Evolutionary conservation across 1,140 invertebrate species (phyloP).

Genomic region (Lethocerus indicus): DNA sequence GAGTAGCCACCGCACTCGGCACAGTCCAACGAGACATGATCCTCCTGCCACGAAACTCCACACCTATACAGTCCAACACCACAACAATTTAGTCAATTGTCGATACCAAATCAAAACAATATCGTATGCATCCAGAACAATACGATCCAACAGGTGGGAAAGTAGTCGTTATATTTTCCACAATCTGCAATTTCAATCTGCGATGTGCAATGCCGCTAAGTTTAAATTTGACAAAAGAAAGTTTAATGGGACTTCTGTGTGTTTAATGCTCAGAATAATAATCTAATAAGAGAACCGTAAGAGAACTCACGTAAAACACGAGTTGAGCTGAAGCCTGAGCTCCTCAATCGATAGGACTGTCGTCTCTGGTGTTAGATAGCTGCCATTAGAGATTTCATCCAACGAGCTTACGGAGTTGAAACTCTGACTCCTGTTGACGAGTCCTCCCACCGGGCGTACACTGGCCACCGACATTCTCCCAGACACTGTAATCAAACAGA

Average conservation of each 20-base stretch:
- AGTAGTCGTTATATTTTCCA: not conserved
- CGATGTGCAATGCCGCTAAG: not conserved
- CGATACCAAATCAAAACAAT: too few species aligned
- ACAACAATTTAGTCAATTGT: too few species aligned
- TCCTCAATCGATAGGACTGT: conserved; percentile 50
- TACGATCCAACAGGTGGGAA: not conserved
- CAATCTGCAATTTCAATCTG: not conserved
- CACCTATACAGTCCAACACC: too few species aligned
- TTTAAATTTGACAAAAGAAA: not conserved
- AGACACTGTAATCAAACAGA: conserved; percentile 14
- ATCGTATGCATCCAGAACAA: not conserved
- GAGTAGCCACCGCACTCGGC: conserved; percentile 69
- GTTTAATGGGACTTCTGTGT: not conserved
- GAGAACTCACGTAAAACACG: conserved; percentile 48
- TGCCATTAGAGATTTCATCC: conserved; percentile 13
- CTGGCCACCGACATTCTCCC: conserved; percentile 16
- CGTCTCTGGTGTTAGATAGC: conserved; percentile 21
- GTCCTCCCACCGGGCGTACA: conserved; percentile 12
- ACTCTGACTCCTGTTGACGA: conserved; percentile 13
- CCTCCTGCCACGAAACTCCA: conserved; percentile 64
- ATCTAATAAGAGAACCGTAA: not conserved
- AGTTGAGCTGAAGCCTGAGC: conserved; percentile 46
- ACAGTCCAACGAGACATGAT: conserved; percentile 63
- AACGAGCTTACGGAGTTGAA: conserved; percentile 12
- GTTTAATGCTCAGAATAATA: not conserved